Percentiles rank a stretch among this genome's conserved stretches.
phyloP scores from a whole-genome alignment of 2,113 vertebrate genomes.

The Eptesicus fuscus region DNA sequence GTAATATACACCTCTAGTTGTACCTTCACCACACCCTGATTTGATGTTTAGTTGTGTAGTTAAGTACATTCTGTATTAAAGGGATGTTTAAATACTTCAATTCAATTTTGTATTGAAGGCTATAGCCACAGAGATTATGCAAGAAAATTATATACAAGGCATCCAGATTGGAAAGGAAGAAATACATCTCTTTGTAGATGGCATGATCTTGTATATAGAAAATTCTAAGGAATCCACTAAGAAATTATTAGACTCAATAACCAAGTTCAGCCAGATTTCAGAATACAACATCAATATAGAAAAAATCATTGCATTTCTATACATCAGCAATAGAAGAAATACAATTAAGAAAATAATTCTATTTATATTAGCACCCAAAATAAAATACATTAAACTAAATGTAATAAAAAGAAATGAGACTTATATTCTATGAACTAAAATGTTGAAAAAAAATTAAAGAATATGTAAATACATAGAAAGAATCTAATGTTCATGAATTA shows the following conservation, averaged over 20 bases:
- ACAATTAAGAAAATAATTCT: neutral
- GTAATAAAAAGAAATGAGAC: neutral
- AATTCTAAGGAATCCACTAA: neutral
- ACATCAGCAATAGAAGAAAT: neutral
- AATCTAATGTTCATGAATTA: neutral
- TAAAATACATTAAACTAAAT: neutral
- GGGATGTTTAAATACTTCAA: neutral
- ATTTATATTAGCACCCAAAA: neutral
- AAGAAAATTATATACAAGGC: neutral
- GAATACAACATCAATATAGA: neutral
- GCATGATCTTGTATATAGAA: neutral
- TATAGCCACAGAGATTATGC: neutral
- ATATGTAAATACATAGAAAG: neutral
- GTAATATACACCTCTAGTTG: neutral
- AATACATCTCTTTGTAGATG: neutral
- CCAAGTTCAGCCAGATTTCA: neutral
- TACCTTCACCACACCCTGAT: accelerated
- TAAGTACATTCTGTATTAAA: neutral
- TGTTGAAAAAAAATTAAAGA: neutral
- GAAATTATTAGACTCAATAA: neutral
- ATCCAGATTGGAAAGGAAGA: neutral
- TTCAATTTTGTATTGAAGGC: neutral
- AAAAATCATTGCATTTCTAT: neutral
- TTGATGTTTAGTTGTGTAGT: neutral
- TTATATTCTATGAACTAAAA: neutral